These are phyloP conservation scores for Gibbula magus DNA, from an alignment of 2,888 invertebrate genomes.

Conservation along the genomic window DNA sequence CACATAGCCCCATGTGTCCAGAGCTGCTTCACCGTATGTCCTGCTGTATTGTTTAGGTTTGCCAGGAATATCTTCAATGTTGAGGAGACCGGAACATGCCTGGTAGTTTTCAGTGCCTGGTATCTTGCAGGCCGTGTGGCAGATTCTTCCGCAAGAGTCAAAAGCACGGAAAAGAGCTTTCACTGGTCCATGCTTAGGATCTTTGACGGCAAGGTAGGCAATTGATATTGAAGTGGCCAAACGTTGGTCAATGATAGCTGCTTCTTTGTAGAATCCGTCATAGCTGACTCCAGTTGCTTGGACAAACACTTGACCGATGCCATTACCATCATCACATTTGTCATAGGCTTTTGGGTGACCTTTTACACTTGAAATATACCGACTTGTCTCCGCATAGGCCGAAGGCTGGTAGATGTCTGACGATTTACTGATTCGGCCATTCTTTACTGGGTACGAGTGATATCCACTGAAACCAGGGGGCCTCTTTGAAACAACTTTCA, in stretches of 20 bases:
- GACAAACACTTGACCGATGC: conserved; percentile 60
- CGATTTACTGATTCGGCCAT: conserved; percentile 47
- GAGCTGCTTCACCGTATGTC: conserved; percentile 55
- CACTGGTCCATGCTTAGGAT: conserved; percentile 47
- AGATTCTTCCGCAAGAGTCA: conserved; percentile 64
- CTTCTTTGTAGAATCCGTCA: conserved; percentile 64
- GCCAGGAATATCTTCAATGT: conserved; percentile 42
- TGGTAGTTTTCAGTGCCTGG: conserved; percentile 45
- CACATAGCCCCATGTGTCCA: conserved; percentile 58
- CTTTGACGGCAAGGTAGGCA: conserved; percentile 63
- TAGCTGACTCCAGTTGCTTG: conserved; percentile 63
- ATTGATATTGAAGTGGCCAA: conserved; percentile 60
- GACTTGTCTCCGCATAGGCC: conserved; percentile 43
- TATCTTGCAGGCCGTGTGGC: conserved; percentile 61
- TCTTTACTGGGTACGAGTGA: conserved; percentile 54
- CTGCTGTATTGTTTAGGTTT: conserved; percentile 53
- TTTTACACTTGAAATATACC: conserved; percentile 27
- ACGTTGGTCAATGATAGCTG: conserved; percentile 60
- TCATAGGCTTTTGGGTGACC: conserved; percentile 40
- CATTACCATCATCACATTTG: conserved; percentile 35
- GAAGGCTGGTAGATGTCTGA: conserved; percentile 59
- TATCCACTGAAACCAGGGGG: conserved; percentile 57
- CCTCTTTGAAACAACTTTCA: conserved; percentile 60
- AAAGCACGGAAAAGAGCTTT: conserved; percentile 57
- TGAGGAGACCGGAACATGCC: conserved; percentile 60